Conservation (phyloP, 2,113 vertebrate species). For the Astatoreochromis straeleni region DNA sequence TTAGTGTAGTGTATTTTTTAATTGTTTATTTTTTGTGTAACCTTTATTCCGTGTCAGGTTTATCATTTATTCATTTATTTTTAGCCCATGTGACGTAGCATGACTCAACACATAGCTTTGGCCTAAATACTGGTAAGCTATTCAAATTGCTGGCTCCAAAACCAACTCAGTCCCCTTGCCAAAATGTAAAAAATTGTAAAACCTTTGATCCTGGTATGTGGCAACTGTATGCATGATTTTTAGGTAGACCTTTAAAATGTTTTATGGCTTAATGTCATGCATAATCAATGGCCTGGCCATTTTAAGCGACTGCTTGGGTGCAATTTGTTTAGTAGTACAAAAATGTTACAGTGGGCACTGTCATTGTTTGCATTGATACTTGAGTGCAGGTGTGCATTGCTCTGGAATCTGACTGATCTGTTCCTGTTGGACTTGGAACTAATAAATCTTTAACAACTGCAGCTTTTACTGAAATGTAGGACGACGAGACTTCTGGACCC, state of each 20-base stretch:
- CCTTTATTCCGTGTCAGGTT: neutral
- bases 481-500: neutral
- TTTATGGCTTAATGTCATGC: neutral
- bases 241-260: neutral
- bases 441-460: neutral
- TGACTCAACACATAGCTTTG: neutral
- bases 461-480: neutral
- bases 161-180: neutral
- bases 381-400: neutral
- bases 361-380: neutral
- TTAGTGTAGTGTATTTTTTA: neutral
- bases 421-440: neutral
- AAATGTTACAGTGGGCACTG: neutral
- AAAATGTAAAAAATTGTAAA: neutral
- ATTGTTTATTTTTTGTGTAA: neutral
- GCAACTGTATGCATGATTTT: neutral
- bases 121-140: neutral
- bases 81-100: neutral
- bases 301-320: neutral
- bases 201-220: neutral
- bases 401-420: neutral
- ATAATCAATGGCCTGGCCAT: neutral
- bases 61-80: neutral
- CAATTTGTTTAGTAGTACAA: neutral
- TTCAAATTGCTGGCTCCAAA: neutral